Evolutionary conservation across 2,113 vertebrate species (phyloP).

Genomic region (Calyptommatus sinebrachiatus): DNA sequence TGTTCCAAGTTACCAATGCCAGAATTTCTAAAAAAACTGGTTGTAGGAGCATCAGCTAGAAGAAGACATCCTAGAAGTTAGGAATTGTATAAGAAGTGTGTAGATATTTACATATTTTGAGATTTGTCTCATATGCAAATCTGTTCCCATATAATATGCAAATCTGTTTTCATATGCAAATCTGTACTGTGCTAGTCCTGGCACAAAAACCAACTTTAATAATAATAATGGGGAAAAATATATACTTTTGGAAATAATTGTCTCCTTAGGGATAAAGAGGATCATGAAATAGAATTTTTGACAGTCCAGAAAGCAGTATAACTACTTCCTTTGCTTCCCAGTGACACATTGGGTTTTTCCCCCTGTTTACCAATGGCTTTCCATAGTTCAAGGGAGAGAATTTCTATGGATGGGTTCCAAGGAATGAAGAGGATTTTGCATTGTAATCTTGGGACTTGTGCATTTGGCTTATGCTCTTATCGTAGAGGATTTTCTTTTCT

Average conservation of each 20-base stretch:
- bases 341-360: not conserved
- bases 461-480: slow-evolving; percentile 41
- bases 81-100: not conserved
- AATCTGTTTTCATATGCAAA: not conserved
- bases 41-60: not conserved
- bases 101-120: not conserved
- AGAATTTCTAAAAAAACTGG: not conserved
- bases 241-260: slow-evolving; percentile 8
- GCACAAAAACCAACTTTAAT: not conserved
- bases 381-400: slow-evolving; percentile 22
- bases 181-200: not conserved
- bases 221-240: not conserved
- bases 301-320: not conserved
- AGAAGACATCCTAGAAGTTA: not conserved
- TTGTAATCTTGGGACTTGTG: slow-evolving; percentile 37
- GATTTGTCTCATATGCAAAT: not conserved
- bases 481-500: not conserved
- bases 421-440: slow-evolving; percentile 26
- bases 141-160: no score
- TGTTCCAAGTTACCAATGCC: slow-evolving; percentile 4
- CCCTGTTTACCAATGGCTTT: slow-evolving; percentile 12
- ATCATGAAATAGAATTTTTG: slow-evolving; percentile 1
- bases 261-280: not conserved
- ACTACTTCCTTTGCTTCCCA: slow-evolving; percentile 1
- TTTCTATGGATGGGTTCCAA: slow-evolving; percentile 29